Base-by-base conservation (phyloP, 1,140 invertebrate species). In the Drosophila ficusphila region DNA sequence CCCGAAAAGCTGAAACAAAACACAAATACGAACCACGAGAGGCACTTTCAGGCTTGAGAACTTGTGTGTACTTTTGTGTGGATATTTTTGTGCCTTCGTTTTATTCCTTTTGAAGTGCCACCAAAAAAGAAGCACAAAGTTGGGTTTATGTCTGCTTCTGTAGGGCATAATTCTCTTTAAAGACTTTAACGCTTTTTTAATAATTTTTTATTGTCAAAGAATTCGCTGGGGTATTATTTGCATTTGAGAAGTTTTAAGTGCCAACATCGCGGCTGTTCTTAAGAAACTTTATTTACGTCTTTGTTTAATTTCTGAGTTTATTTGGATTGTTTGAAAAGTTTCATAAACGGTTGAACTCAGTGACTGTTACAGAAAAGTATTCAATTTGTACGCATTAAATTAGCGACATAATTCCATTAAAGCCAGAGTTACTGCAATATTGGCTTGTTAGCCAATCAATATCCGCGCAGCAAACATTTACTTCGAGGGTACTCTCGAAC, bases 121-220 rank as follows among this genome's bases (percentile, higher is more conserved):
- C 48, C 9, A 49, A 61, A 75, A 64, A 51, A 52, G 56, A 64
- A 71, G 53, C 51, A 60, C 33, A 76, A 68, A 73, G 56, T 72
- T 78, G 49, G 48, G 72, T 69, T 76, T 86, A 79, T 68, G 65
- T 51, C 60, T 58, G 53, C 74, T 38, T 33, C 54, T 61, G 56
- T 61, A 51, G 29, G 53, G 48, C 81, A 76, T 76, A 76, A 83
- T 86, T 79, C 61, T 46, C 71, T 74, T 71, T 73, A 85, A 85
- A 76, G 72, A 85, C 76, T 76, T 86, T 81, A 88, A 86, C 72
- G 81, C 61, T 64, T 76, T 81, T 86, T 86, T 81, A 76, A 86
- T 85, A 79, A 83, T 85, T 76, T 82, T 75, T 83, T 83, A 83
- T 79, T 83, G 76, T 67, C 70, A 47, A 67, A 51, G 76, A 52